A percentile compares a stretch with the other conserved stretches of the same genome.
phyloP scores from a whole-genome alignment of 2,113 vertebrate species.

The Atrichornis clamosus region DNA sequence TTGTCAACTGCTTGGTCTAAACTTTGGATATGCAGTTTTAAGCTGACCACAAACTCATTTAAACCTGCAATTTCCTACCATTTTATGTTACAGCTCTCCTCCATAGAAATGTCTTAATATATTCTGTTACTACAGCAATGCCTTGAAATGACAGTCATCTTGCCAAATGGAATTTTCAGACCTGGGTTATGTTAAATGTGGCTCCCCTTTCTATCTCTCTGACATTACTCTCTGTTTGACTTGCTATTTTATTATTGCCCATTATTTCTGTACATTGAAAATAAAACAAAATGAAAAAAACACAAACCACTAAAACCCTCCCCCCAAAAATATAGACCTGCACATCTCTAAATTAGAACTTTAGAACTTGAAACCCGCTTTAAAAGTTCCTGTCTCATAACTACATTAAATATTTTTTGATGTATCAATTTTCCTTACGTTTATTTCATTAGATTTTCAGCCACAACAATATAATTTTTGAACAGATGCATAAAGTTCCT shows the following conservation, averaged over 20 bases:
- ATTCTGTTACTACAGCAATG: not conserved
- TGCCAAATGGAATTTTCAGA: not conserved
- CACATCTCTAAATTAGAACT: not conserved
- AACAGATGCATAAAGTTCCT: not conserved
- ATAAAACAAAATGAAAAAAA: not conserved
- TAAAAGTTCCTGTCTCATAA: not conserved
- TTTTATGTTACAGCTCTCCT: not conserved
- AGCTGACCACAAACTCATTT: not conserved
- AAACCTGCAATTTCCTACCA: not conserved
- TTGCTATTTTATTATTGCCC: not conserved
- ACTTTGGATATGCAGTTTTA: not conserved
- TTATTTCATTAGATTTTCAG: not conserved
- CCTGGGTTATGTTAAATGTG: not conserved
- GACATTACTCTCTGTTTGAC: not conserved
- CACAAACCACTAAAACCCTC: not conserved
- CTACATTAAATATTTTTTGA: not conserved
- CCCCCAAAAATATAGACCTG: rapidly evolving
- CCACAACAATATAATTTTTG: not conserved
- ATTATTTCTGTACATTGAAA: not conserved
- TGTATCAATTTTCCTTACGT: not conserved
- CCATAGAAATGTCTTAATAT: not conserved
- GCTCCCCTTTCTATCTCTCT: not conserved
- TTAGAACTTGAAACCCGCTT: not conserved
- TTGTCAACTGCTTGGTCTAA: not conserved
- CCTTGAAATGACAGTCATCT: not conserved